These are phyloP conservation scores for Pseudorhiza aurosa DNA, from an alignment of 30 jellyfish, hydroid and myxozoan species.

Conservation along the genomic window DNA sequence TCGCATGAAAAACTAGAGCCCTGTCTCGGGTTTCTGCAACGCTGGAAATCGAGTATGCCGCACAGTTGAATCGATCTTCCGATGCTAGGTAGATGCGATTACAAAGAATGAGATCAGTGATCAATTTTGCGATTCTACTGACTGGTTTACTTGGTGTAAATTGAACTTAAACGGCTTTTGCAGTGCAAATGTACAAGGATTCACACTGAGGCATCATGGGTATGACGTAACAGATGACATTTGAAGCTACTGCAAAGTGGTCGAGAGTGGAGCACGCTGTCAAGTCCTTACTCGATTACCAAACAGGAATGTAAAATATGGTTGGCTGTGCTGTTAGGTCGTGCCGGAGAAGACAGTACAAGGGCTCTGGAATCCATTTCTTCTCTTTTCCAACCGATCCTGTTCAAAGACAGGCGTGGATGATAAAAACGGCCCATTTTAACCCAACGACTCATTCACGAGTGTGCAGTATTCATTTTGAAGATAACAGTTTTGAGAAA, in stretches of 20 bases:
- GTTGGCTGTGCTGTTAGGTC: slow-evolving; percentile 72
- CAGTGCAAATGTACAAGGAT: too few relatives aligned
- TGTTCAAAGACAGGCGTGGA: slow-evolving; percentile 33
- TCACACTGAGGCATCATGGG: slow-evolving; percentile 36
- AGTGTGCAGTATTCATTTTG: slow-evolving; percentile 69
- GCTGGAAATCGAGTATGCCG: too few relatives aligned
- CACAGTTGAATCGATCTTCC: too few relatives aligned
- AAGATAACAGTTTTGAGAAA: slow-evolving; percentile 61
- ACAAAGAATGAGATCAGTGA: too few relatives aligned
- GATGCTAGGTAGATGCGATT: too few relatives aligned
- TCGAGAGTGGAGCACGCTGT: not conserved
- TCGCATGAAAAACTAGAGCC: too few relatives aligned
- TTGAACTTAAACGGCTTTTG: too few relatives aligned
- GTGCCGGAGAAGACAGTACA: slow-evolving; percentile 56
- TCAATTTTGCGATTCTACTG: too few relatives aligned
- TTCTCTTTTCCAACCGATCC: slow-evolving; percentile 75
- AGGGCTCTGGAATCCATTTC: slow-evolving; percentile 72
- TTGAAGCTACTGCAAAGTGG: not conserved
- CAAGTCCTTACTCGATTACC: not conserved
- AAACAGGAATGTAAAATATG: too few relatives aligned
- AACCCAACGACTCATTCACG: slow-evolving; percentile 70
- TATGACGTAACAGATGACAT: slow-evolving; percentile 76
- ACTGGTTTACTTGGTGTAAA: too few relatives aligned
- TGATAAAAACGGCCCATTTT: slow-evolving; percentile 28
- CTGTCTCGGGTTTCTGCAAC: too few relatives aligned